Conservation (phyloP, 2,888 invertebrate genomes). For the Cremastobaeus sp. region DNA sequence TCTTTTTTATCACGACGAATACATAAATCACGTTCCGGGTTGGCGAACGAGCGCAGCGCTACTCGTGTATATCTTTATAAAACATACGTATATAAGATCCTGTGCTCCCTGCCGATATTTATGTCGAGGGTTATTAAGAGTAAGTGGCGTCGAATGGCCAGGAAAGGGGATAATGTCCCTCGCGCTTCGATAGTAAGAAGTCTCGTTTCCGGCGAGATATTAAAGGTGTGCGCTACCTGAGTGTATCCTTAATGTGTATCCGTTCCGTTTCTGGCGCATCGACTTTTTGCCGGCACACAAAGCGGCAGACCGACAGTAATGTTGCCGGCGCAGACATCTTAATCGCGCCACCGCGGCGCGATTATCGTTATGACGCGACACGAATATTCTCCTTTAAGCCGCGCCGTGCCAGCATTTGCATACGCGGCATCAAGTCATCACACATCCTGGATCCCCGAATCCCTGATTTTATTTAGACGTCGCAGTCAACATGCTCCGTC, state of each 20-base stretch:
- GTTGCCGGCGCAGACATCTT: constrained; percentile 58
- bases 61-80: constrained; percentile 48
- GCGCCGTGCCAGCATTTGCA: constrained; percentile 34
- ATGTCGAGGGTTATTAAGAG: constrained; percentile 68
- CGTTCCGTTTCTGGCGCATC: constrained; percentile 53
- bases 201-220: constrained; percentile 57
- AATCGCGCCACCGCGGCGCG: constrained; percentile 54
- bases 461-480: constrained; percentile 51
- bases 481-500: constrained; percentile 28
- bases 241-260: constrained; percentile 55
- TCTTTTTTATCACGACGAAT: constrained; percentile 28
- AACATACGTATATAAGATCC: constrained; percentile 28
- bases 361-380: constrained; percentile 56
- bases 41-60: constrained; percentile 15
- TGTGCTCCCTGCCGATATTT: constrained; percentile 63
- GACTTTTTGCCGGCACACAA: constrained; percentile 47
- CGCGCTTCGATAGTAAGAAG: constrained; percentile 60
- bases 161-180: constrained; percentile 18
- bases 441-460: constrained; percentile 26
- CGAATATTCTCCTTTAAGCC: constrained; percentile 51
- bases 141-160: constrained; percentile 40
- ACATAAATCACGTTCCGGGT: constrained; percentile 63
- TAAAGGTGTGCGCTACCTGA: constrained; percentile 58
- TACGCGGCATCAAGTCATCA: constrained; percentile 43
- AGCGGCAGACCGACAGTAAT: constrained; percentile 39